These are phyloP conservation scores for Tichodroma muraria DNA, from an alignment of 2,113 vertebrate species.

Conservation along the genomic window DNA sequence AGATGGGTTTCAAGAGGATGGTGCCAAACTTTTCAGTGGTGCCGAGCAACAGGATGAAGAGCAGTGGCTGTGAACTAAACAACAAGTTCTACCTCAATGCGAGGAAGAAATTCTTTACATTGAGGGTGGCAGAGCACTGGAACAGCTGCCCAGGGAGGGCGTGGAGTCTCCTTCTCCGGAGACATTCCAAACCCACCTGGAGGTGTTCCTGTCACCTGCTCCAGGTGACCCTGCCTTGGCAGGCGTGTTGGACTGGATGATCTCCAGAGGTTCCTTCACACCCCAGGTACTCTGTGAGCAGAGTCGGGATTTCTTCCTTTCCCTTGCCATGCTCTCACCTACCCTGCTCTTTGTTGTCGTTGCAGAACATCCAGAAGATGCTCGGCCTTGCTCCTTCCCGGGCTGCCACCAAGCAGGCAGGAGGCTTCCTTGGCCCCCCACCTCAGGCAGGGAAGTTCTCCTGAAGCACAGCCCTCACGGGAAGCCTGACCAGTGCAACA, in stretches of 20 bases:
- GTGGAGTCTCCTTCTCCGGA: neutral
- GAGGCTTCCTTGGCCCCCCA: slow-evolving; percentile 94
- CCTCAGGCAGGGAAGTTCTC: slow-evolving; percentile 97
- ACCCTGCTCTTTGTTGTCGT: neutral
- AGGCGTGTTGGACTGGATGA: neutral
- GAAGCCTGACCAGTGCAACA: neutral
- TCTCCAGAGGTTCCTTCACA: neutral
- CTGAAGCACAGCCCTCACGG: slow-evolving; percentile 33
- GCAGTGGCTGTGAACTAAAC: neutral
- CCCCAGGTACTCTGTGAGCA: neutral
- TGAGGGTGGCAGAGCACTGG: neutral
- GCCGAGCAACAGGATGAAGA: neutral
- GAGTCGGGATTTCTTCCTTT: neutral
- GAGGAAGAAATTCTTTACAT: neutral
- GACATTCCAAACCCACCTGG: neutral
- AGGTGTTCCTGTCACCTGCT: neutral
- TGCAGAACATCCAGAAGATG: slow-evolving; percentile 98
- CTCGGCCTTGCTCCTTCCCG: slow-evolving; percentile 93
- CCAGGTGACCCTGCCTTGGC: neutral
- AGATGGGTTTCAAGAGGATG: neutral
- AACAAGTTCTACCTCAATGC: neutral
- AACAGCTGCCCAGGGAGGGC: neutral
- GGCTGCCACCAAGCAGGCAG: slow-evolving; percentile 96
- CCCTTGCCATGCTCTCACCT: neutral
- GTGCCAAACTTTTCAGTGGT: neutral